Conservation (phyloP, 2,113 vertebrate species). For the Leptocoma aspasia region DNA sequence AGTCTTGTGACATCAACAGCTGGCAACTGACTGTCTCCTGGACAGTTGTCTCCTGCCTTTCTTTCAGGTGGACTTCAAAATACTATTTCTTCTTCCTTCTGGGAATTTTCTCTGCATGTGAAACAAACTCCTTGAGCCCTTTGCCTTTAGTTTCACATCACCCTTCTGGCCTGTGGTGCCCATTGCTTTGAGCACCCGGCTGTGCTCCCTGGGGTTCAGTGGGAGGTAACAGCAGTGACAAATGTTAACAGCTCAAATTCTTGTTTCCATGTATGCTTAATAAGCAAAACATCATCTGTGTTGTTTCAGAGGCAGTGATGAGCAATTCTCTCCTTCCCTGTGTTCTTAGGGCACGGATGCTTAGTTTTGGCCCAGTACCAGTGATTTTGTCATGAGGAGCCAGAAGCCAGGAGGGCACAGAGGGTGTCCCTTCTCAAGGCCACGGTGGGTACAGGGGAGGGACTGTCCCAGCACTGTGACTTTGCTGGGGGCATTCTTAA, state of each 20-base stretch:
- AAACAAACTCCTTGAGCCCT: not conserved
- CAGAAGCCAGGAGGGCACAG: not conserved
- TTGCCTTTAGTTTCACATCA: not conserved
- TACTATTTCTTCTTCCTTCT: not conserved
- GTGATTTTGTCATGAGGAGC: not conserved
- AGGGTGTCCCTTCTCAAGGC: not conserved
- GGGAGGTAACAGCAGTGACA: not conserved
- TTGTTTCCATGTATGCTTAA: fast-evolving
- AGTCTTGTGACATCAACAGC: not conserved
- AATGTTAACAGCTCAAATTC: not conserved
- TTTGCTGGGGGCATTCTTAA: not conserved
- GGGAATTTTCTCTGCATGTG: not conserved
- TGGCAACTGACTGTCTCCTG: not conserved
- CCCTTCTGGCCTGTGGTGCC: not conserved
- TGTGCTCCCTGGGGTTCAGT: not conserved
- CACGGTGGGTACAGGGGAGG: not conserved
- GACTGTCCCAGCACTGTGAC: not conserved
- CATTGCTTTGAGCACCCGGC: not conserved
- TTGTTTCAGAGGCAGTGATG: not conserved
- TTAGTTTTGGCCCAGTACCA: not conserved
- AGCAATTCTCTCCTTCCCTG: not conserved
- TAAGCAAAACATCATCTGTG: not conserved
- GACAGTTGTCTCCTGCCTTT: not conserved
- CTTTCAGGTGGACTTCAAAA: not conserved
- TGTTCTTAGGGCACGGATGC: not conserved